Base-by-base conservation (phyloP, 1,140 invertebrate genomes). In the Reticulitermes speratus region DNA sequence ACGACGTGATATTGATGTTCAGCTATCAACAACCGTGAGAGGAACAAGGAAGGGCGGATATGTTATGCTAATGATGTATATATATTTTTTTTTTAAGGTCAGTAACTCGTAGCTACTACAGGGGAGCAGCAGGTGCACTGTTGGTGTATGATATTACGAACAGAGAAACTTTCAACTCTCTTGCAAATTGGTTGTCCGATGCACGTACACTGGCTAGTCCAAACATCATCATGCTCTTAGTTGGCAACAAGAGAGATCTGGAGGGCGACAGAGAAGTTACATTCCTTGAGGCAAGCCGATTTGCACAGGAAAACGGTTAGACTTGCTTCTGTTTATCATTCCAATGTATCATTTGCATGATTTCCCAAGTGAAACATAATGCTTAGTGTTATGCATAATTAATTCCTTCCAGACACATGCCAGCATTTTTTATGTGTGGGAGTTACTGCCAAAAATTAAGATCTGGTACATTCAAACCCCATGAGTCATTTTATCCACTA, bases 221-320 rank as follows among this genome's bases (percentile, higher is more conserved):
- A 45, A 97, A 97, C 89, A 97, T 97, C 89, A 94, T 96, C 30
- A 96, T 97, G 87, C 91, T 96, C 19, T 90, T 97, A 84, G 96
- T 97, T 86, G 96, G 96, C 8, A 97, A 97, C 90, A 97, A 97
- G 89, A 96, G 95, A 90, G 96, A 97, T 91, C 90, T 97, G 87
- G 96, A 97, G 89, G 94, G 93, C 88, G 94, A 94, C 65, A 91
- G 95, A 88, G 95, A 96, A 92, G 95, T 97, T 16, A 96, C 96
- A 85, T 96, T 96, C 89, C 91, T 96, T 59, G 96, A 97, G 92
- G 96, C 96, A 45, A 96, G 95, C 89, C 93, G 94, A 90, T 96
- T 96, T 93, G 96, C 96, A 83, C 95, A 96, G 90, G 95, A 96
- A 90, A 96, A 96, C 93, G 95, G 95, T 96, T 90, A 89, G 65